Evolutionary conservation across 2,113 vertebrate species (phyloP).

Genomic region (Apaloderma vittatum): DNA sequence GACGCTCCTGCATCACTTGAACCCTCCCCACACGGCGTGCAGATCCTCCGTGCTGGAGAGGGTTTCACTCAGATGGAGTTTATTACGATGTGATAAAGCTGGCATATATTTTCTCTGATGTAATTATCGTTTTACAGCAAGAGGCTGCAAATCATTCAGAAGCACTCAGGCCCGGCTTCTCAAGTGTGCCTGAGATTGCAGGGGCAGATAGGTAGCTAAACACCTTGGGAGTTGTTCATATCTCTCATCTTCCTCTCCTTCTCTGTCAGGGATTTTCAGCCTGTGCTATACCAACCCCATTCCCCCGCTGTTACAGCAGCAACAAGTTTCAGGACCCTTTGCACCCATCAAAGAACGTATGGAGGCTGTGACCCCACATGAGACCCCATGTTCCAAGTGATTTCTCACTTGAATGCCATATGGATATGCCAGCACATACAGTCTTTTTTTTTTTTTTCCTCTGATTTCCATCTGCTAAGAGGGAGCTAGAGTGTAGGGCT

Average conservation of each 20-base stretch:
- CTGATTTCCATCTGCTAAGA: constrained; percentile 66
- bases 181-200: background rate
- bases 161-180: background rate
- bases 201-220: background rate
- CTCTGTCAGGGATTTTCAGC: constrained; percentile 27
- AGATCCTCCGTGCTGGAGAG: background rate
- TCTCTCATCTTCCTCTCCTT: background rate
- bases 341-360: constrained; percentile 63
- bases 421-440: constrained; percentile 66
- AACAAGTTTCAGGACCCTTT: constrained; percentile 65
- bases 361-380: constrained; percentile 52
- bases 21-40: background rate
- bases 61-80: background rate
- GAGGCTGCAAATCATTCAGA: background rate
- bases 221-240: background rate
- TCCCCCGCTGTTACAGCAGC: constrained; percentile 14
- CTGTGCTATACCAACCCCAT: background rate
- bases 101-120: background rate
- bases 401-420: constrained; percentile 70
- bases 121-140: background rate
- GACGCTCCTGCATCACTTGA: constrained; percentile 1
- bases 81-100: background rate
- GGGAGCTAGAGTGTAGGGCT: constrained; percentile 24
- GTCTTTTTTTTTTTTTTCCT: background rate
- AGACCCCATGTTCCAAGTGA: constrained; percentile 61